A percentile compares a stretch with the other conserved stretches of the same genome.
These are phyloP conservation scores for Microchirus variegatus DNA, from an alignment of 2,797 vertebrate genomes.

Conservation along the genomic window DNA sequence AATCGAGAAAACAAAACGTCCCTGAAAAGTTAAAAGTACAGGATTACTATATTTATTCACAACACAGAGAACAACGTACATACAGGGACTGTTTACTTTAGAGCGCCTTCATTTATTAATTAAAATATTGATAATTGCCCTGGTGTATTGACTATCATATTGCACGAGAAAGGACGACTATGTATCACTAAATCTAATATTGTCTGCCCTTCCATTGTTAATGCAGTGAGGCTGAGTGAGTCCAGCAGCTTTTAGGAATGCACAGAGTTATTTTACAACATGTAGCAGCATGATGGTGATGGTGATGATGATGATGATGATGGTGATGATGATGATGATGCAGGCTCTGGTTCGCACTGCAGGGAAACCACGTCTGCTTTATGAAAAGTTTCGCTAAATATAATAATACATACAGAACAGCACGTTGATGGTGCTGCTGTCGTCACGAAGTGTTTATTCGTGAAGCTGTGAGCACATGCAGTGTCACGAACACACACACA, in stretches of 20 bases:
- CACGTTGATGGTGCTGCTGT: no score
- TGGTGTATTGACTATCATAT: background rate
- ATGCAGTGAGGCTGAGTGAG: background rate
- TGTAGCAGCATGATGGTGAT: constrained; percentile 50
- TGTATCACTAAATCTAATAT: no score
- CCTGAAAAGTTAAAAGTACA: no score
- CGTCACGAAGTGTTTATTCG: background rate
- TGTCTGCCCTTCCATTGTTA: no score
- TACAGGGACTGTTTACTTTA: no score
- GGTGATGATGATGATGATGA: background rate
- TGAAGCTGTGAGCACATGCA: background rate
- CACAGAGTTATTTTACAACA: constrained; percentile 38
- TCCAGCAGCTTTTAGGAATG: constrained; percentile 51
- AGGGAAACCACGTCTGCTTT: background rate
- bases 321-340: constrained; percentile 10
- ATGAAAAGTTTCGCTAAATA: background rate
- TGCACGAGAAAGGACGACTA: no score
- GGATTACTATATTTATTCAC: no score
- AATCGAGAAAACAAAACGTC: no score
- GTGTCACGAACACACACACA: background rate
- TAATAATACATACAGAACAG: background rate
- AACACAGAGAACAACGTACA: no score
- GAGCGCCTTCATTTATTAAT: no score
- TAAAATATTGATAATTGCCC: no score
- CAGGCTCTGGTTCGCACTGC: constrained; percentile 12